Evolutionary conservation across 2,113 vertebrate genomes (phyloP), one percentile per base, ranked within the genome.

Genomic region (Typhlomys cinereus): DNA sequence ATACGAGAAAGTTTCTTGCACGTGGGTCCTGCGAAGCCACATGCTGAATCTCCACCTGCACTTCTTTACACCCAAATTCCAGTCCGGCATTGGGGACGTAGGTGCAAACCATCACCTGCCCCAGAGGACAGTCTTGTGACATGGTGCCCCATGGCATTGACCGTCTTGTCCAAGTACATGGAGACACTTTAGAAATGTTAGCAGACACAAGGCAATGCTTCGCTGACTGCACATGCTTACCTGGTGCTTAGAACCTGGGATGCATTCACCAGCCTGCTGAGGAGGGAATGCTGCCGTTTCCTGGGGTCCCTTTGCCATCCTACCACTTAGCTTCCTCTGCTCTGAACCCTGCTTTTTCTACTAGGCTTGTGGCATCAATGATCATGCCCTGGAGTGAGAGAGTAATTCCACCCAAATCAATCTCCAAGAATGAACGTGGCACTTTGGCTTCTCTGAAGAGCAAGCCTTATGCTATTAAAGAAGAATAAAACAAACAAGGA

Each of bases 151-250:
- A 1, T 14, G 5, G 13, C 14, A 5, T 2, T 12, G 13, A 1
- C 15, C 12, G 11, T 54, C 82, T 21, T 39, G n/a, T 41, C 41
- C 29, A 27, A 36, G n/a, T 48, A 36, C 25, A 4, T 20, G 23
- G 9, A 48, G 79, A 46, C 23, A 31, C 7, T 46, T 81, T 34
- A 20, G 31, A n/a, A n/a, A n/a, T n/a, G n/a, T n/a, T n/a, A n/a
- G n/a, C n/a, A n/a, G n/a, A n/a, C n/a, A n/a, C n/a, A n/a, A n/a
- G n/a, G n/a, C n/a, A n/a, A n/a, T n/a, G 57, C 1, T 3, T 23
- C 1, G n/a, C 46, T 46, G 0, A 27, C 5, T 10, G 31, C 3
- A 1, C 14, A 1, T 7, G 12, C 29, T 5, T 0, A 0, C 7
- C 66, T 41, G 13, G 1, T 14, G 9, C 23, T 44, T 0, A 1